phyloP scores from a whole-genome alignment of 1,140 invertebrate genomes.

The Cydia fagiglandana region DNA sequence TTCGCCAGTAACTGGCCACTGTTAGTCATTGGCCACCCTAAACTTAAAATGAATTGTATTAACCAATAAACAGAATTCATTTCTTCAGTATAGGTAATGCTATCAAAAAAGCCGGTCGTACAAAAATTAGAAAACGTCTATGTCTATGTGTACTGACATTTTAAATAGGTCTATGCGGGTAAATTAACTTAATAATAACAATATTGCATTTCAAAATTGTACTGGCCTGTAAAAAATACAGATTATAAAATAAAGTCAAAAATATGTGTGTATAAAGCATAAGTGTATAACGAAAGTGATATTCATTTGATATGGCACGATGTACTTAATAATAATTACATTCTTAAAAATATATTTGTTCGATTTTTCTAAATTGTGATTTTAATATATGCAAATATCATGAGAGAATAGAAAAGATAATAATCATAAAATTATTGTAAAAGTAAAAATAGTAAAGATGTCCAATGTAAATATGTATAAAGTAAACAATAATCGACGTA shows the following conservation, averaged over 20 bases:
- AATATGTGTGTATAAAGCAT: constrained; percentile 2
- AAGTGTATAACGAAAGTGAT: constrained; percentile 20
- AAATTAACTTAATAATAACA: not conserved
- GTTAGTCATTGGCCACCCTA: too few species aligned
- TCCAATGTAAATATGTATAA: too few species aligned
- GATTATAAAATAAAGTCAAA: constrained; percentile 24
- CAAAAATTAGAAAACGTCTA: too few species aligned
- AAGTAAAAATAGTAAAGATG: too few species aligned
- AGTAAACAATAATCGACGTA: too few species aligned
- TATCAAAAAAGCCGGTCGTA: too few species aligned
- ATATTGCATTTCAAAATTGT: constrained; percentile 21
- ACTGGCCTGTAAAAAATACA: constrained; percentile 12
- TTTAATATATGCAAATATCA: not conserved
- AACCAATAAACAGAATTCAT: too few species aligned
- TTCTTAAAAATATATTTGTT: not conserved
- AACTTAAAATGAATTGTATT: too few species aligned
- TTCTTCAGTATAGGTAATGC: too few species aligned
- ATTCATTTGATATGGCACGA: constrained; percentile 29
- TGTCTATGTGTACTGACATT: too few species aligned
- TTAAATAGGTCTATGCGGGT: too few species aligned
- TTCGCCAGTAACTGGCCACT: too few species aligned
- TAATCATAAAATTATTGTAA: not conserved
- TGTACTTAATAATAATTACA: not conserved
- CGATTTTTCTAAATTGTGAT: not conserved
- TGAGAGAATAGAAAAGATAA: not conserved